phyloP scores from a whole-genome alignment of 2,888 invertebrate species.

The Macrophya alboannulata region DNA sequence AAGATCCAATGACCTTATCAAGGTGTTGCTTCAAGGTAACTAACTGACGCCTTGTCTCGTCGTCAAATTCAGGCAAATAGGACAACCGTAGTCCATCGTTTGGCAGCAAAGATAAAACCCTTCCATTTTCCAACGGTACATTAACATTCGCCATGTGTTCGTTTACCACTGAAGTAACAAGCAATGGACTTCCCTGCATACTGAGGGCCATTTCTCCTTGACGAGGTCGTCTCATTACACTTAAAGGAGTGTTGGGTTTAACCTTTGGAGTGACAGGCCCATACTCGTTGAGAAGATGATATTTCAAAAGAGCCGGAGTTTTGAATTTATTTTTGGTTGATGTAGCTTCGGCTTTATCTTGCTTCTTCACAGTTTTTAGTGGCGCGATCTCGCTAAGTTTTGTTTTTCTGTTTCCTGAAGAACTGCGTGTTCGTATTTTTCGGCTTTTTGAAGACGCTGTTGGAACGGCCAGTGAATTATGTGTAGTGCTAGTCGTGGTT shows the following conservation, averaged over 20 bases:
- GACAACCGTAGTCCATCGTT: conserved; percentile 80
- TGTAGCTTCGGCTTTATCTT: conserved; percentile 37
- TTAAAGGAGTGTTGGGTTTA: conserved; percentile 84
- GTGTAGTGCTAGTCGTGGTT: conserved; percentile 56
- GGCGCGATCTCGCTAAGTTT: conserved; percentile 59
- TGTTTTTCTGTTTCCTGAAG: conserved; percentile 63
- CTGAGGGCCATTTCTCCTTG: conserved; percentile 87
- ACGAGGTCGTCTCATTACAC: conserved; percentile 84
- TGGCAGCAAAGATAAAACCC: conserved; percentile 84
- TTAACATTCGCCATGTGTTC: conserved; percentile 85
- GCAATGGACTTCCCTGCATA: conserved; percentile 86
- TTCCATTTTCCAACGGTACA: conserved; percentile 85
- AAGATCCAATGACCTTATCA: conserved; percentile 67
- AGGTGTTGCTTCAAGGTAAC: conserved; percentile 72
- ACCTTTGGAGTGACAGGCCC: conserved; percentile 80
- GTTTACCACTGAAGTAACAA: conserved; percentile 80
- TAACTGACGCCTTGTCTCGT: conserved; percentile 71
- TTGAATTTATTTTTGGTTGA: conserved; percentile 63
- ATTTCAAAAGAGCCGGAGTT: conserved; percentile 67
- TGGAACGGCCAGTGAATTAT: conserved; percentile 60
- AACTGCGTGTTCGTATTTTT: conserved; percentile 61
- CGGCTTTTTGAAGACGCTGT: conserved; percentile 43
- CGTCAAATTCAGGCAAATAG: conserved; percentile 78
- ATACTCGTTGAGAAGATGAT: conserved; percentile 57
- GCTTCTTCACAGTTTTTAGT: conserved; percentile 55